phyloP scores from a whole-genome alignment of 1,140 invertebrate species.

The Euschistus heros region DNA sequence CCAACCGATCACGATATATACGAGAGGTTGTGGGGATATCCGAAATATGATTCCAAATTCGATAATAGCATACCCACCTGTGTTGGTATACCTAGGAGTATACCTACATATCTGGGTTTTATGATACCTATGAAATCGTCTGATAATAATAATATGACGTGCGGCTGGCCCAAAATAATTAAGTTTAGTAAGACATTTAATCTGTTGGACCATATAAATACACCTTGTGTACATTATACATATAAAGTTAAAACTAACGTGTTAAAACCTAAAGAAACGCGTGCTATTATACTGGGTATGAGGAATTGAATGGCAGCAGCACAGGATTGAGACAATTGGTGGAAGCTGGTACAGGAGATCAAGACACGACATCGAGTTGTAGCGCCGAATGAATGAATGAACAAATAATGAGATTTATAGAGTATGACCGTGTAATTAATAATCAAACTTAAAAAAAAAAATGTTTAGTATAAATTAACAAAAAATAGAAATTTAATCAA shows the following conservation, averaged over 20 bases:
- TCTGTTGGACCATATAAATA: constrained; percentile 5
- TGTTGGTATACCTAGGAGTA: constrained; percentile 6
- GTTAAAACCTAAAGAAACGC: not conserved
- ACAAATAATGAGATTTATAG: no score
- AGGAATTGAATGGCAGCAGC: no score
- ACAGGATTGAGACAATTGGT: no score
- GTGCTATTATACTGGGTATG: no score
- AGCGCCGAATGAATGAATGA: no score
- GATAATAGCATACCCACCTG: constrained; percentile 4
- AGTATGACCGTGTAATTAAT: no score
- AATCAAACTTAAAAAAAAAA: no score
- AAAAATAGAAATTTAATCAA: no score
- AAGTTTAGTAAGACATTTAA: constrained; percentile 13
- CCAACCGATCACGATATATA: not conserved
- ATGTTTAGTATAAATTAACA: no score
- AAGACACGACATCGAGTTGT: no score
- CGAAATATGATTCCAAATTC: not conserved
- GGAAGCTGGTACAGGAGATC: no score
- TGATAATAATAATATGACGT: not conserved
- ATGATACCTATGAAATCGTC: not conserved
- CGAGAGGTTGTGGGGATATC: not conserved
- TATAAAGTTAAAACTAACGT: constrained; percentile 11
- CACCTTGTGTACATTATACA: not conserved
- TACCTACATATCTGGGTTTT: constrained; percentile 4
- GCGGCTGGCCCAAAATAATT: constrained; percentile 5